phyloP scores from a whole-genome alignment of 1,140 invertebrate species.

The Macrobrachium nipponense region DNA sequence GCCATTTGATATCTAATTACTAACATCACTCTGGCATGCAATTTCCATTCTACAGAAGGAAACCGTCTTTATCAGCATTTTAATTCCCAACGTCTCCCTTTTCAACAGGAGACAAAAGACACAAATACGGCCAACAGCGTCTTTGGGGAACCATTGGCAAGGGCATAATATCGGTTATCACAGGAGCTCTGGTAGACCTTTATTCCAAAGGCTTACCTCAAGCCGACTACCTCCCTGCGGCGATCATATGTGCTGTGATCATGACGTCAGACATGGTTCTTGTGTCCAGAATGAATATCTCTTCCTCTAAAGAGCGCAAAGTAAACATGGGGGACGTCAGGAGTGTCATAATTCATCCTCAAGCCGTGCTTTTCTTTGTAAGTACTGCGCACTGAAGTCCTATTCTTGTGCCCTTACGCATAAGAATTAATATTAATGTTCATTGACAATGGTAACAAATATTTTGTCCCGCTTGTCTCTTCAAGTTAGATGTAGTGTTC shows the following conservation, averaged over 20 bases:
- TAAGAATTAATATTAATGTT: background rate
- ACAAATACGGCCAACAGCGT: conserved; percentile 50
- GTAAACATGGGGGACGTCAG: conserved; percentile 70
- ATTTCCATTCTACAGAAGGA: background rate
- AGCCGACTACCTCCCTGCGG: conserved; percentile 82
- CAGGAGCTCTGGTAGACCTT: conserved; percentile 45
- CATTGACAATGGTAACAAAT: background rate
- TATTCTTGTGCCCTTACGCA: background rate
- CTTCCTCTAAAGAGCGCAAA: conserved; percentile 56
- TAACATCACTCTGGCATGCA: background rate
- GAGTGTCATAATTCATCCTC: conserved; percentile 74
- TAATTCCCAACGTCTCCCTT: background rate
- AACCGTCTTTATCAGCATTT: background rate
- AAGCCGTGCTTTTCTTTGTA: conserved; percentile 77
- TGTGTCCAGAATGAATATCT: conserved; percentile 38
- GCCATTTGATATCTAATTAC: background rate
- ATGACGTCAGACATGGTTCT: conserved; percentile 67
- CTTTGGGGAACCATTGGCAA: conserved; percentile 60
- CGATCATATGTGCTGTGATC: conserved; percentile 79
- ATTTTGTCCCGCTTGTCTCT: background rate
- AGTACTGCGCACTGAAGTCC: conserved; percentile 73
- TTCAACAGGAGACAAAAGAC: conserved; percentile 13
- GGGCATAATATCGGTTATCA: conserved; percentile 37
- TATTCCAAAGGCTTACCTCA: conserved; percentile 34
- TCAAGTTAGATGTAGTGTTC: no score